A percentile compares a stretch with the other conserved stretches of the same genome.
phyloP scores from a whole-genome alignment of 2,797 vertebrate species.

The Helicolenus hilgendorfi region DNA sequence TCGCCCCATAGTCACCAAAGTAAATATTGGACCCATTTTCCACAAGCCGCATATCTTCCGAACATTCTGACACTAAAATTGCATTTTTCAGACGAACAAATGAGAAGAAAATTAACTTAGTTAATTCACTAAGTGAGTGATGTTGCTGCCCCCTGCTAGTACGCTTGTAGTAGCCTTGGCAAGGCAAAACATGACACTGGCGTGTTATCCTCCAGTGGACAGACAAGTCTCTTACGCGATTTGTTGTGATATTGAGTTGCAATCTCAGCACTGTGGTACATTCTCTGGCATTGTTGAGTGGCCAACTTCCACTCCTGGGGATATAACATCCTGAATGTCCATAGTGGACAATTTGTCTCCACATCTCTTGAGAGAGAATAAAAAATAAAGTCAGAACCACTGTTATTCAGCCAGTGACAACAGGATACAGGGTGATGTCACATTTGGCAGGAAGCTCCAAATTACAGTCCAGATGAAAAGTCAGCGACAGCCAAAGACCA shows the following conservation, averaged over 20 bases:
- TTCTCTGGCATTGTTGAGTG: background rate
- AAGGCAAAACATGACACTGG: too few species aligned
- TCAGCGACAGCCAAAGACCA: background rate
- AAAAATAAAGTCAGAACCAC: background rate
- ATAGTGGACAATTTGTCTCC: background rate
- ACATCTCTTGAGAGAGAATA: background rate
- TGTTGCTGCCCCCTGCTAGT: too few species aligned
- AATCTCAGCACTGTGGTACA: background rate
- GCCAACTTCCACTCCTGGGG: background rate
- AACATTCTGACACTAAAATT: too few species aligned
- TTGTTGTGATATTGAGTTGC: too few species aligned
- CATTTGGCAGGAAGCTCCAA: conserved; percentile 8
- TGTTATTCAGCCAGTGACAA: conserved; percentile 1
- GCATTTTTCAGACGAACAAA: too few species aligned
- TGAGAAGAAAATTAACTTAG: too few species aligned
- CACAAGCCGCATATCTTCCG: too few species aligned
- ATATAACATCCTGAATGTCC: background rate
- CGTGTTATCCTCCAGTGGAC: too few species aligned
- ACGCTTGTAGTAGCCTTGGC: background rate
- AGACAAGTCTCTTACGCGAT: too few species aligned
- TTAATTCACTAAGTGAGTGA: too few species aligned
- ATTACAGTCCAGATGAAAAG: conserved; percentile 29
- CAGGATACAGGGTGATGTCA: conserved; percentile 44
- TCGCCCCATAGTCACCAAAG: too few species aligned
- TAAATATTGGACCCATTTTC: too few species aligned